A percentile compares a stretch with the other conserved stretches of the same genome.
Conservation (phyloP, 2,113 vertebrate genomes). For the Diadophis punctatus region DNA sequence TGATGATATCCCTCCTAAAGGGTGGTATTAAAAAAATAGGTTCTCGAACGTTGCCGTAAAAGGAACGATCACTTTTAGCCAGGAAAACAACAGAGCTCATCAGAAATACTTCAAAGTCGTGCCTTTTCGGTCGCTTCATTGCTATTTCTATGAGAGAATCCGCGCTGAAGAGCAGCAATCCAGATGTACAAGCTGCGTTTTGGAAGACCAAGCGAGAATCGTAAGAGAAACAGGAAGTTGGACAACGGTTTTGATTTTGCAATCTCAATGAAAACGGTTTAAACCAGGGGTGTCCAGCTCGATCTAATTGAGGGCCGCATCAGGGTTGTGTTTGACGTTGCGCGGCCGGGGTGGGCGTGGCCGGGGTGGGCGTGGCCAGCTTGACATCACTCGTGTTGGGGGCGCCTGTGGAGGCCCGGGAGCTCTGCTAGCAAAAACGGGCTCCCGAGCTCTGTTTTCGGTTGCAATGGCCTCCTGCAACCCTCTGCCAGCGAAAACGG, state of each 20-base stretch:
- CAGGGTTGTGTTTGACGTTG: too few species aligned
- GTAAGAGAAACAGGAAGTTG: background rate
- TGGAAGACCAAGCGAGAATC: background rate
- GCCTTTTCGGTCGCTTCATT: slow-evolving; percentile 32
- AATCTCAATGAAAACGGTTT: background rate
- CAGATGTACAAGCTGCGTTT: background rate
- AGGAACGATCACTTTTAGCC: slow-evolving; percentile 81
- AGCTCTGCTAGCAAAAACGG: too few species aligned
- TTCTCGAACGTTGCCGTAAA: slow-evolving; percentile 79
- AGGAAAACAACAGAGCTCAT: slow-evolving; percentile 70
- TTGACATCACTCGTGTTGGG: too few species aligned
- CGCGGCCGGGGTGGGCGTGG: too few species aligned
- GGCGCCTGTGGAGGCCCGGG: too few species aligned
- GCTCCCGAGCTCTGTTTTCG: too few species aligned
- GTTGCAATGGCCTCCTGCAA: too few species aligned
- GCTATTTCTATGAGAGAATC: background rate
- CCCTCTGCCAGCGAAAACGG: too few species aligned
- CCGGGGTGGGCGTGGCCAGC: too few species aligned
- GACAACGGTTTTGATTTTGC: background rate
- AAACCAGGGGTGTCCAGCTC: background rate
- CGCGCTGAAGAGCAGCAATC: slow-evolving; percentile 22
- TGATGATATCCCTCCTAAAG: slow-evolving; percentile 98
- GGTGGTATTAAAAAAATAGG: slow-evolving; percentile 89
- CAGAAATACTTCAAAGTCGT: slow-evolving; percentile 70
- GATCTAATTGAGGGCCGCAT: too few species aligned